phyloP scores from a whole-genome alignment of 2,888 invertebrate species.

The Oeneis ivallda region DNA sequence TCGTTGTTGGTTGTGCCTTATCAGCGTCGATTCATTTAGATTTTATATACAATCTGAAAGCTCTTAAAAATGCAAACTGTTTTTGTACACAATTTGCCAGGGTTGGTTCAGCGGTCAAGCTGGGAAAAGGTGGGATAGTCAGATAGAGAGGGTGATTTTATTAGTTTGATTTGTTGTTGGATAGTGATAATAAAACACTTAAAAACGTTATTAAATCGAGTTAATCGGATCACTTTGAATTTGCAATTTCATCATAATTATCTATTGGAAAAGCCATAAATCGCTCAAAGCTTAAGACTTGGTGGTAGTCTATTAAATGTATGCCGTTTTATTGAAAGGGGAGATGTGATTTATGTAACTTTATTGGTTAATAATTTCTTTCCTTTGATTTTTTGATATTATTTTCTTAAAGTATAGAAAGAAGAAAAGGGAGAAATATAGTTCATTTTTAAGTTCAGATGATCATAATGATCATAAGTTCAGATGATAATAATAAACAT shows the following conservation, averaged over 20 bases:
- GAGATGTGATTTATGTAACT: constrained; percentile 63
- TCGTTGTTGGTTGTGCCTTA: no score
- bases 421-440: not conserved
- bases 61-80: no score
- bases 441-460: no score
- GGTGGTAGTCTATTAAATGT: constrained; percentile 48
- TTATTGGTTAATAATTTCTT: constrained; percentile 50
- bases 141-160: no score
- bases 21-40: no score
- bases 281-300: constrained; percentile 41
- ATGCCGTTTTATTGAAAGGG: constrained; percentile 66
- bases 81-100: no score
- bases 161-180: no score
- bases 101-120: no score
- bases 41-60: no score
- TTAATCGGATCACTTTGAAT: not conserved
- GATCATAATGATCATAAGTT: no score
- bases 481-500: no score
- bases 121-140: no score
- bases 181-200: not conserved
- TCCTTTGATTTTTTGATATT: constrained; percentile 14
- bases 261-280: not conserved
- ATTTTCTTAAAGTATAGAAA: constrained; percentile 3
- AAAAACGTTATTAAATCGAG: not conserved
- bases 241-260: not conserved